Conservation (phyloP, 2,888 invertebrate genomes). For the Drosophila robusta region DNA sequence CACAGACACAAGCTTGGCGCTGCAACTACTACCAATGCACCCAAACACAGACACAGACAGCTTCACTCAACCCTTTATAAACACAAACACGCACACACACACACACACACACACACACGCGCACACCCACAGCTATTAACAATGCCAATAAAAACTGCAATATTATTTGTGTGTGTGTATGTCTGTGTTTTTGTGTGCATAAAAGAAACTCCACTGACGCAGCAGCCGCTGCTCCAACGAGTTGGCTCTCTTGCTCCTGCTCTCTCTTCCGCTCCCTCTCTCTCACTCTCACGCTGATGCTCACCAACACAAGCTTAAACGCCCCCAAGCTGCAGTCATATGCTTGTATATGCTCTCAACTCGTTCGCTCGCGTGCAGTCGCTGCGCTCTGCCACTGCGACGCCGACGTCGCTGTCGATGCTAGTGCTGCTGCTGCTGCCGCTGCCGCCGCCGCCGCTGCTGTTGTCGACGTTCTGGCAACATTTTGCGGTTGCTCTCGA, state of each 20-base stretch:
- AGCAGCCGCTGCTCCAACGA: constrained; percentile 56
- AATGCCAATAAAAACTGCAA: constrained; percentile 62
- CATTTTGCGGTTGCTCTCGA: constrained; percentile 71
- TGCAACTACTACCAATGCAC: constrained; percentile 52
- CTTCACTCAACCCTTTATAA: constrained; percentile 56
- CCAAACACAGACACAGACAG: constrained; percentile 31
- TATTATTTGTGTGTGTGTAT: constrained; percentile 32
- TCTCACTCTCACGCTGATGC: constrained; percentile 12
- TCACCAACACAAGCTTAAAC: constrained; percentile 51
- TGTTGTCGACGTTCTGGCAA: constrained; percentile 28
- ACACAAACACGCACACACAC: constrained; percentile 8
- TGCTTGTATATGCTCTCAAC: constrained; percentile 35
- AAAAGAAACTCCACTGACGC: constrained; percentile 58
- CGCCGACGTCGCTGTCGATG: constrained; percentile 3
- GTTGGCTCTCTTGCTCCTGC: constrained; percentile 21
- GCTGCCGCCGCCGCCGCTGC: constrained; percentile 14
- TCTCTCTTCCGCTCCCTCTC: constrained; percentile 5
- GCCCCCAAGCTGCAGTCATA: constrained; percentile 50
- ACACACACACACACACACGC: constrained; percentile 15
- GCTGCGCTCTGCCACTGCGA: constrained; percentile 23
- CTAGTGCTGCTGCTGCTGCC: constrained; percentile 10
- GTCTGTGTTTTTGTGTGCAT: constrained; percentile 34
- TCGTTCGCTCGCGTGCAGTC: constrained; percentile 44
- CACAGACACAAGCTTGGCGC: constrained; percentile 6
- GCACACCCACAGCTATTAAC: constrained; percentile 27